Base-by-base conservation (phyloP, 2,888 invertebrate genomes). In the Limnephilus marmoratus region DNA sequence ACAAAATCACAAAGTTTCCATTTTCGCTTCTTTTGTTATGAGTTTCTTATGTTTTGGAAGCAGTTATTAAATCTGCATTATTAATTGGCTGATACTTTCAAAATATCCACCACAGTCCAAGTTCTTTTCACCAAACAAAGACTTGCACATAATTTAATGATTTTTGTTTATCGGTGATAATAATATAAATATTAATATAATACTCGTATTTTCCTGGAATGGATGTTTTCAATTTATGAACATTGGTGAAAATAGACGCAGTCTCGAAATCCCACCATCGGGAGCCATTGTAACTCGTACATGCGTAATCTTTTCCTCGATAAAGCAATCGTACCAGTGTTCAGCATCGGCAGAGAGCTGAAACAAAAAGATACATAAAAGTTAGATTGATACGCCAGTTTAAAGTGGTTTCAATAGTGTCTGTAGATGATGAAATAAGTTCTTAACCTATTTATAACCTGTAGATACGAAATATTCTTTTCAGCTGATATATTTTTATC, bases 211-310 rank as follows among this genome's bases (percentile, higher is more conserved):
- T 68, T 68, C n/a, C 68, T 68, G 24, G 9, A 24, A 68, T 1
- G 68, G 68, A 68, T 68, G 24, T 68, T 68, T 81, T 90, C 18
- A 81, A 2, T 18, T 45, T 53, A 90, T 91, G 37, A 53, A 53
- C 4, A 88, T 24, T 13, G 86, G 87, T 5, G 96, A 96, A 34
- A 95, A 96, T 0, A 96, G 94, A 90, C 96, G 95, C n/a, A 97
- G 94, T 94, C 97, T 96, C 94, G 97, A 97, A 93, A 97, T 95
- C 24, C 97, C 97, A 5, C 97, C 97, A 94, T 97, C 97, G 0
- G 97, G 97, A 0, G 96, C 96, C 94, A 97, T 97, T 85, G 96
- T 97, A 9, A 97, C 95, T 94, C 96, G 95, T 24, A 97, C 94
- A 94, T 97, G 97, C 7, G 96, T 96, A 92, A 97, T 95, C 81